Evolutionary conservation across 2,888 invertebrate genomes (phyloP).

Genomic region (Ephialtes manifestator): DNA sequence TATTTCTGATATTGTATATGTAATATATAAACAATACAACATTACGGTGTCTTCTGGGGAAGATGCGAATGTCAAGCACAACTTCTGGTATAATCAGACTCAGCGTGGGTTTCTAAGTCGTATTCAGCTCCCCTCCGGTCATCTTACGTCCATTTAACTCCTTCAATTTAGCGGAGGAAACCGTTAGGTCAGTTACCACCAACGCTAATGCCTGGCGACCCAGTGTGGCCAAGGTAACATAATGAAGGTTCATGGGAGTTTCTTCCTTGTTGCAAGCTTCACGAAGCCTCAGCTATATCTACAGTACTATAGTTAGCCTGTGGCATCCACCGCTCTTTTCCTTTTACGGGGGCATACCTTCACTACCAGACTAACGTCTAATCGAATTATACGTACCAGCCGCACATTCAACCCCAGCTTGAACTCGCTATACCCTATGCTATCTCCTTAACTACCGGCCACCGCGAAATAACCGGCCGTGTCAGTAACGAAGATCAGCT

Average conservation of each 20-base stretch:
- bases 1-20: neutral
- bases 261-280: slow-evolving; percentile 73
- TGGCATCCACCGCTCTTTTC: slow-evolving; percentile 59
- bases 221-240: slow-evolving; percentile 81
- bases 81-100: slow-evolving; percentile 79
- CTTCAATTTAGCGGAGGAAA: slow-evolving; percentile 83
- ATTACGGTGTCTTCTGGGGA: neutral
- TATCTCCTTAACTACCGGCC: slow-evolving; percentile 60
- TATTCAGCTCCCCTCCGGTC: slow-evolving; percentile 74
- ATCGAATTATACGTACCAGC: slow-evolving; percentile 83
- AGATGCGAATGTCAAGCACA: slow-evolving; percentile 61
- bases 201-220: slow-evolving; percentile 82
- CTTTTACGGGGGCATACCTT: slow-evolving; percentile 45
- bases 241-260: slow-evolving; percentile 83
- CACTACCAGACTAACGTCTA: slow-evolving; percentile 80
- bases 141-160: slow-evolving; percentile 82
- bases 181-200: slow-evolving; percentile 82
- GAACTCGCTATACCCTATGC: slow-evolving; percentile 31
- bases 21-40: neutral
- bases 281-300: slow-evolving; percentile 71
- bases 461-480: slow-evolving; percentile 58
- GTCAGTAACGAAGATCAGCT: slow-evolving; percentile 55
- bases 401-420: slow-evolving; percentile 74
- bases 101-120: slow-evolving; percentile 66
- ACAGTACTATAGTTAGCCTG: slow-evolving; percentile 53